Evolutionary conservation across 2,113 vertebrate genomes (phyloP).

Genomic region (Lota lota): DNA sequence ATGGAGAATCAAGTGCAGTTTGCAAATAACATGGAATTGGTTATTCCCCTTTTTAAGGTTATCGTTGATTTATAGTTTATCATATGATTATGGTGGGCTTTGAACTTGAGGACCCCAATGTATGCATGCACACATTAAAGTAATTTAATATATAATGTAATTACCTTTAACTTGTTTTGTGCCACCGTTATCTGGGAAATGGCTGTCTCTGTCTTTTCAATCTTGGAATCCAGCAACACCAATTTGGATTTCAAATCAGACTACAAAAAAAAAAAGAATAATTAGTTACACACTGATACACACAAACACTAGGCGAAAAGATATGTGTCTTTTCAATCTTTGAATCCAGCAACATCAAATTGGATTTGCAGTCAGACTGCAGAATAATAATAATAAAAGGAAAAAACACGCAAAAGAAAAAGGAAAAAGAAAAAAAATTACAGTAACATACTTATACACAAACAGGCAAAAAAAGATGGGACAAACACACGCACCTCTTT

Average conservation of each 20-base stretch:
- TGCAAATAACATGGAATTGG: too few species aligned
- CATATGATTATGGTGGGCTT: too few species aligned
- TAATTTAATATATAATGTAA: background rate
- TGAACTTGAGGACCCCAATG: too few species aligned
- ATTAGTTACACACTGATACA: too few species aligned
- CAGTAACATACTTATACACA: too few species aligned
- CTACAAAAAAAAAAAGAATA: constrained; percentile 56
- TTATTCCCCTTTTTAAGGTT: too few species aligned
- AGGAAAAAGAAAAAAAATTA: too few species aligned
- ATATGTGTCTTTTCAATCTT: constrained; percentile 68
- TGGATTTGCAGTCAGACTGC: constrained; percentile 72
- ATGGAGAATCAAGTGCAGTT: too few species aligned
- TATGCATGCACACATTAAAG: too few species aligned
- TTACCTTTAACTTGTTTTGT: constrained; percentile 69
- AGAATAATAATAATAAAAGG: constrained; percentile 7
- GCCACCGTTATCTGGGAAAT: constrained; percentile 65
- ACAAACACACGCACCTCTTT: constrained; percentile 73
- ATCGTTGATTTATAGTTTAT: too few species aligned
- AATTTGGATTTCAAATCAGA: constrained; percentile 69
- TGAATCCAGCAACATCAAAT: constrained; percentile 62
- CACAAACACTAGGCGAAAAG: too few species aligned
- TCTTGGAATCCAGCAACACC: constrained; percentile 66
- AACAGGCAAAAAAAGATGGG: background rate
- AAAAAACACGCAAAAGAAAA: background rate
- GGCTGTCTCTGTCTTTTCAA: constrained; percentile 55